These are phyloP conservation scores for Cerceris ruficornis DNA, from an alignment of 2,888 invertebrate species.

Conservation along the genomic window DNA sequence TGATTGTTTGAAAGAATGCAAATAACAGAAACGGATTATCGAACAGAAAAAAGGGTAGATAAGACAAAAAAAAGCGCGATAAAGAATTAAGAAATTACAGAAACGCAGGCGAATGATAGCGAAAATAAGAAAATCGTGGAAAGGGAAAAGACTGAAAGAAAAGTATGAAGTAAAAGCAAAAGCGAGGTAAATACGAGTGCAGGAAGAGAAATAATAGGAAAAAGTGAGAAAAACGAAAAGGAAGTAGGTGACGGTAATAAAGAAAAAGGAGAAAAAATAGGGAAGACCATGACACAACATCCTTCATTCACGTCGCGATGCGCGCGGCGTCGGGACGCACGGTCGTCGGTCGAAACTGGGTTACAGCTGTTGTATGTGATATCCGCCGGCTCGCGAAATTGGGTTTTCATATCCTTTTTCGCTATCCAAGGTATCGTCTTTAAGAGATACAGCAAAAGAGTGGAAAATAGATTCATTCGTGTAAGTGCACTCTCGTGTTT, in stretches of 20 bases:
- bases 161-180: not conserved
- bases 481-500: not conserved
- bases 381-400: constrained; percentile 44
- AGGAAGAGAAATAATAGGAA: not conserved
- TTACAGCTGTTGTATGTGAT: constrained; percentile 57
- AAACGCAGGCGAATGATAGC: not conserved
- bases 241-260: constrained; percentile 1
- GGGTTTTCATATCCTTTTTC: constrained; percentile 44
- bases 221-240: not conserved
- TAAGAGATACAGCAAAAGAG: not conserved
- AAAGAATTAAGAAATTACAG: not conserved
- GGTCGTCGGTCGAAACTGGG: constrained; percentile 46
- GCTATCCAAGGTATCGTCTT: constrained; percentile 15
- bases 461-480: not conserved
- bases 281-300: constrained; percentile 30
- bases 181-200: not conserved
- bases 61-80: not conserved
- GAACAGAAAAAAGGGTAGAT: not conserved
- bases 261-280: constrained; percentile 6
- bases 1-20: not conserved
- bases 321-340: constrained; percentile 32
- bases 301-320: constrained; percentile 38
- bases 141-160: not conserved
- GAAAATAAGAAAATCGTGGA: not conserved
- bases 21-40: not conserved